Evolutionary conservation across 1,140 invertebrate species (phyloP).

Genomic region (Drosophila baimaii): DNA sequence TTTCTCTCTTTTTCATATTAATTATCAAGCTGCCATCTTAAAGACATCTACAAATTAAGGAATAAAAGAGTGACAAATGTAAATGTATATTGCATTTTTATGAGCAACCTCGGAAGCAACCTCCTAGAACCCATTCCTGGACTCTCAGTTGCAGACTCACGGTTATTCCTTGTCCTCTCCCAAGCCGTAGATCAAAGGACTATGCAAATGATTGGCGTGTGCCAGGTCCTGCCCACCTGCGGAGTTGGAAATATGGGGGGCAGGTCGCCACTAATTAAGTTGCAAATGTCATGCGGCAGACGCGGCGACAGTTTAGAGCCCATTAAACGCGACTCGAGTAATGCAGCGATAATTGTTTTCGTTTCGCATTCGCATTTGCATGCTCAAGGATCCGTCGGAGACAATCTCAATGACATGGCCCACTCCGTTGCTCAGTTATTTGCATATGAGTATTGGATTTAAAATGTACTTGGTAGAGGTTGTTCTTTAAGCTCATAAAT

Average conservation of each 20-base stretch:
- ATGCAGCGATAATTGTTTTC: slow-evolving; percentile 79
- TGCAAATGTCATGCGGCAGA: slow-evolving; percentile 62
- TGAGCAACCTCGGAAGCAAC: slow-evolving; percentile 35
- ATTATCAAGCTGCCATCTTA: neutral
- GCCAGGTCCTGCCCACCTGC: slow-evolving; percentile 45
- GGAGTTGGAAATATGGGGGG: slow-evolving; percentile 16
- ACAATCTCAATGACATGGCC: slow-evolving; percentile 34
- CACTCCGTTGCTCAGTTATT: slow-evolving; percentile 54
- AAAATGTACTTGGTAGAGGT: too few species aligned
- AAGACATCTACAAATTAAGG: slow-evolving; percentile 18
- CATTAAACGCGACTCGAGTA: slow-evolving; percentile 73
- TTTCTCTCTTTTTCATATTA: neutral
- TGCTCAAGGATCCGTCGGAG: slow-evolving; percentile 36
- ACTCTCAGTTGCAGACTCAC: neutral
- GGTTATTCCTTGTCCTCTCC: slow-evolving; percentile 17
- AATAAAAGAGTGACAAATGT: neutral
- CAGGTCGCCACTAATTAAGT: slow-evolving; percentile 75
- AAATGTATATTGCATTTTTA: slow-evolving; percentile 55
- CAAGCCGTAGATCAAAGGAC: slow-evolving; percentile 65
- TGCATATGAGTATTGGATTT: slow-evolving; percentile 43
- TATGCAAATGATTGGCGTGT: slow-evolving; percentile 67
- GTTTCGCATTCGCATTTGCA: slow-evolving; percentile 68
- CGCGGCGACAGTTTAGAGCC: slow-evolving; percentile 67
- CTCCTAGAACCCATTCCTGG: neutral
- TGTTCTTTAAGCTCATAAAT: too few species aligned